Evolutionary conservation across 2,888 invertebrate species (phyloP).

Genomic region (Gryllus longicercus): DNA sequence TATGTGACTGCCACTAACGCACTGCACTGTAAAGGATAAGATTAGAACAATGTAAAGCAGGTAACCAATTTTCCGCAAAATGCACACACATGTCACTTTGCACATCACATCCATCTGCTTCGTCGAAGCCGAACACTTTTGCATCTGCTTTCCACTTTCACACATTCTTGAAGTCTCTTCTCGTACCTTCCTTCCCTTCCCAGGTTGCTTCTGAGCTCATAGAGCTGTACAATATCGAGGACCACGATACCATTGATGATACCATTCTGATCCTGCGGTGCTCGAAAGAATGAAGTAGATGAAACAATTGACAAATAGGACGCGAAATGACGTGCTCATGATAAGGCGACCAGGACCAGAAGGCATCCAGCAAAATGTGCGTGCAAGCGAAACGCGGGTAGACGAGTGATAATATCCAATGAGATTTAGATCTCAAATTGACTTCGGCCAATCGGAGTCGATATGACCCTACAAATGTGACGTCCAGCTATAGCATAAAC

Average conservation of each 20-base stretch:
- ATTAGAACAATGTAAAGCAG: neutral
- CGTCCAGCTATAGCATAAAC: too few species aligned
- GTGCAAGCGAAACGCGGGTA: too few species aligned
- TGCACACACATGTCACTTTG: neutral
- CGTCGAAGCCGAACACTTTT: neutral
- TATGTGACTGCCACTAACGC: slow-evolving; percentile 52
- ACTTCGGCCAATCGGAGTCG: too few species aligned
- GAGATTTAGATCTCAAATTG: too few species aligned
- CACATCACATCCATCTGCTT: neutral
- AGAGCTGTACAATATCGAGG: neutral
- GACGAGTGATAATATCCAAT: too few species aligned
- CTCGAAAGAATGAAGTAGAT: too few species aligned
- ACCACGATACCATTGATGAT: neutral
- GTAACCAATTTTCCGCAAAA: neutral
- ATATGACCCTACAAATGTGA: too few species aligned
- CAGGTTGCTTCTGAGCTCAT: neutral
- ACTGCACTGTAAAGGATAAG: neutral
- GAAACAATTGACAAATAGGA: too few species aligned
- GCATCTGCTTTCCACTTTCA: neutral
- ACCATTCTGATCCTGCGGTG: neutral
- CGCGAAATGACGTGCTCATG: too few species aligned
- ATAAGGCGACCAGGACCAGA: too few species aligned
- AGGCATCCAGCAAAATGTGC: too few species aligned
- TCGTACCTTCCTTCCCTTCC: neutral
- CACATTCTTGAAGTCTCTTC: neutral